Conservation (phyloP, 2,797 vertebrate genomes). For the Phrynocephalus forsythii region DNA sequence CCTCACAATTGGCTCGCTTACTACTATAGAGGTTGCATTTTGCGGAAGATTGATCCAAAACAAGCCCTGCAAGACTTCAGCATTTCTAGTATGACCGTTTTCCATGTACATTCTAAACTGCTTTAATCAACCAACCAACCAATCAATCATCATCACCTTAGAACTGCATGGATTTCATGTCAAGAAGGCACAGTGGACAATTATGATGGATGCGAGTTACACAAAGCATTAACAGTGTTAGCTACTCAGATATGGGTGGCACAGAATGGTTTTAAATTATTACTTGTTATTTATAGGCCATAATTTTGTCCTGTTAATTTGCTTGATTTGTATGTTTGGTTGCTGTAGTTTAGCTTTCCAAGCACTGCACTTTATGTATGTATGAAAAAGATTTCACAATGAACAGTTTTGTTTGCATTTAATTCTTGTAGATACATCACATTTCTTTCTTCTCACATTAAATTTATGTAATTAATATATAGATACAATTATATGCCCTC, state of each 20-base stretch:
- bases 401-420: not conserved
- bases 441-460: not conserved
- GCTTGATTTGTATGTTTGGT: not conserved
- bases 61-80: slow-evolving; percentile 82
- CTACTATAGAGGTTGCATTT: slow-evolving; percentile 80
- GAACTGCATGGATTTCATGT: too few species aligned
- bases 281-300: too few species aligned
- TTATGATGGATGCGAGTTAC: not conserved
- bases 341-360: not conserved
- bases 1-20: slow-evolving; percentile 80
- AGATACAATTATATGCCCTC: not conserved
- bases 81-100: slow-evolving; percentile 76
- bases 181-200: too few species aligned
- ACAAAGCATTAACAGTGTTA: not conserved
- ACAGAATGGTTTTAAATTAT: too few species aligned
- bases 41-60: slow-evolving; percentile 72
- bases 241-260: not conserved
- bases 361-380: not conserved
- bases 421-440: not conserved
- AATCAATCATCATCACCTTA: too few species aligned
- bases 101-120: not conserved
- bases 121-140: too few species aligned
- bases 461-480: not conserved
- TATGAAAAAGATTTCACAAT: not conserved
- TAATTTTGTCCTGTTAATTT: too few species aligned